Evolutionary conservation across 2,888 invertebrate species (phyloP), one percentile per base, ranked within the genome.

Genomic region (Fissipunctia ypsillon): DNA sequence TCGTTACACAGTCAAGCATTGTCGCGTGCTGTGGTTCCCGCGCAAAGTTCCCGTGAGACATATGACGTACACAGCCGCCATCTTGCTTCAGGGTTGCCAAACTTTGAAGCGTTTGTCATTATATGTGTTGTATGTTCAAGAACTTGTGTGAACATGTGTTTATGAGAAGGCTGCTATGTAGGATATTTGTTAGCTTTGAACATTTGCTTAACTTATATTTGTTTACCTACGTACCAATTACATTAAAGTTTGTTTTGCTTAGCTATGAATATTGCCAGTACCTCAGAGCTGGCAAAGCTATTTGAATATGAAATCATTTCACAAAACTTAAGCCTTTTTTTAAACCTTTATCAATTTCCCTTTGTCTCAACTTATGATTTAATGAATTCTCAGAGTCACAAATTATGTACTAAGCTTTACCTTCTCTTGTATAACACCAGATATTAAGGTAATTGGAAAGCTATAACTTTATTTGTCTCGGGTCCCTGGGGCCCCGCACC

Each of bases 1-100:
- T 56, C 78, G 84, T 90, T 88, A 88, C 90, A 84, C 87, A 86
- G 71, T 54, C 78, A n/a, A n/a, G 80, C 84, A 88, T 88, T 90
- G 90, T 88, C 75, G 68, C 64, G 86, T 87, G 88, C 86, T 38
- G 69, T 41, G 45, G 67, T 79, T 80, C 85, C 81, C 83, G 84
- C 84, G 87, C 81, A 83, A 78, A 45, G 65, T 84, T 84, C 81
- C 87, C 90, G 83, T 84, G 88, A 84, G 85, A 87, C 81, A 66
- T 45, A 35, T 81, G 80, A 81, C 80, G 76, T 69, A 35, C 54
- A 35, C 64, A 50, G 73, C 59, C 31, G 59, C 70, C 69, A 48
- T 73, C 52, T 67, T 67, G n/a, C 12, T 48, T 14, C 56, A 85
- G 78, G 84, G 78, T 75, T 83, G 48, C 52, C 70, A 73, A 64